These are phyloP conservation scores for Gallirallus australis DNA, from an alignment of 2,797 vertebrate species.

Conservation along the genomic window DNA sequence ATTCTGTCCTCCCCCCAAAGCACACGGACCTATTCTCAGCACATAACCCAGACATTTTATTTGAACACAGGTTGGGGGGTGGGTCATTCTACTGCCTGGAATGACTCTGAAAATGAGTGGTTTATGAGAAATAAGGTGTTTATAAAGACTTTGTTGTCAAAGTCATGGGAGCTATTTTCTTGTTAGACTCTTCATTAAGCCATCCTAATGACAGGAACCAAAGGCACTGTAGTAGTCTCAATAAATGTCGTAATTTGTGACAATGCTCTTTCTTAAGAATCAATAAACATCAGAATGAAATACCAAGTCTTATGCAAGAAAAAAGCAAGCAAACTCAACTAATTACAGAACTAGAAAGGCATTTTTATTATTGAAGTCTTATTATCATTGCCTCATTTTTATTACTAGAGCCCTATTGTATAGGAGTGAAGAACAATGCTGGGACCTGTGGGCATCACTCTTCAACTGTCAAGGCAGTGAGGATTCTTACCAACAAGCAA, in stretches of 20 bases:
- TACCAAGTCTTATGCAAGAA: not conserved
- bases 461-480: not conserved
- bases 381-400: not conserved
- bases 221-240: not conserved
- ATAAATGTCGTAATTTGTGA: not conserved
- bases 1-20: not conserved
- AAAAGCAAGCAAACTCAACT: not conserved
- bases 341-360: not conserved
- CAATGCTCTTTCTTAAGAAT: not conserved
- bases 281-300: not conserved
- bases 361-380: not conserved
- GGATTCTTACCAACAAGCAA: not conserved
- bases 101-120: not conserved
- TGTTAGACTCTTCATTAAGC: not conserved
- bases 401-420: not conserved
- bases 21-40: not conserved
- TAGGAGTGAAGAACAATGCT: not conserved
- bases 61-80: rapidly evolving
- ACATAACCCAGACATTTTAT: not conserved
- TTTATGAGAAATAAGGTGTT: not conserved
- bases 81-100: not conserved
- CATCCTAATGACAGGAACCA: not conserved
- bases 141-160: not conserved
- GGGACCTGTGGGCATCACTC: not conserved
- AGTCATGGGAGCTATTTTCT: not conserved